Evolutionary conservation across 2,888 invertebrate genomes (phyloP).

Genomic region (Spilarctia lutea): DNA sequence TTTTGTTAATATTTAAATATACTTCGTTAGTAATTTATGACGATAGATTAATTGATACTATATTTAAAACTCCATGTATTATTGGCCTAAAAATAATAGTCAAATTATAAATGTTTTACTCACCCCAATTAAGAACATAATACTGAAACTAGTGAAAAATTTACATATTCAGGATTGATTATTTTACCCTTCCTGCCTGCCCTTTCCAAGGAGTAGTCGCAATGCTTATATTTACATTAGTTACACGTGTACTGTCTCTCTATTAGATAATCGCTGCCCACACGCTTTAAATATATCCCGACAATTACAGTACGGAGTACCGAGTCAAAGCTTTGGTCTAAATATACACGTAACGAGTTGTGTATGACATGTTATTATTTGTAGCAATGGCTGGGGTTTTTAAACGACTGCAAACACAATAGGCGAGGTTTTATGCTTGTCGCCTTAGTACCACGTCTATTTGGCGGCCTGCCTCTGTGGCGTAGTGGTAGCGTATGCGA

Average conservation of each 20-base stretch:
- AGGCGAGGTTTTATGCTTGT: neutral
- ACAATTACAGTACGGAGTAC: constrained; percentile 16
- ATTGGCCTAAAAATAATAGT: neutral
- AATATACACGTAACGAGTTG: constrained; percentile 2
- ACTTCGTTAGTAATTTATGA: too few relatives aligned
- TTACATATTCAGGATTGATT: neutral
- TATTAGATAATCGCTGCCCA: constrained; percentile 51
- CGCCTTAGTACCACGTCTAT: too few relatives aligned
- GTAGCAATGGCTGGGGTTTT: neutral
- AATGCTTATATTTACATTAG: constrained; percentile 6
- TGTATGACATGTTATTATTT: constrained; percentile 5
- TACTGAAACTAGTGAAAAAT: neutral
- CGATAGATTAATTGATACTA: too few relatives aligned
- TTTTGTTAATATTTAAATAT: too few relatives aligned
- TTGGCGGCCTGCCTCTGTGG: too few relatives aligned
- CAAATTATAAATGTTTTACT: too few relatives aligned
- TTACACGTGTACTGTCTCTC: constrained; percentile 15
- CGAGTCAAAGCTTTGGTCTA: constrained; percentile 14
- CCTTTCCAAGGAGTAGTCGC: neutral
- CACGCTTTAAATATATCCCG: constrained; percentile 39
- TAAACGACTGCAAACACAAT: neutral
- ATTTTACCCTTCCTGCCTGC: neutral
- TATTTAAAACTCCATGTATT: neutral
- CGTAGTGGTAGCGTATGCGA: too few relatives aligned
- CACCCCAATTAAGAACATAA: neutral